These are phyloP conservation scores for Synergus itoensis DNA, from an alignment of 2,888 invertebrate species.

Conservation along the genomic window DNA sequence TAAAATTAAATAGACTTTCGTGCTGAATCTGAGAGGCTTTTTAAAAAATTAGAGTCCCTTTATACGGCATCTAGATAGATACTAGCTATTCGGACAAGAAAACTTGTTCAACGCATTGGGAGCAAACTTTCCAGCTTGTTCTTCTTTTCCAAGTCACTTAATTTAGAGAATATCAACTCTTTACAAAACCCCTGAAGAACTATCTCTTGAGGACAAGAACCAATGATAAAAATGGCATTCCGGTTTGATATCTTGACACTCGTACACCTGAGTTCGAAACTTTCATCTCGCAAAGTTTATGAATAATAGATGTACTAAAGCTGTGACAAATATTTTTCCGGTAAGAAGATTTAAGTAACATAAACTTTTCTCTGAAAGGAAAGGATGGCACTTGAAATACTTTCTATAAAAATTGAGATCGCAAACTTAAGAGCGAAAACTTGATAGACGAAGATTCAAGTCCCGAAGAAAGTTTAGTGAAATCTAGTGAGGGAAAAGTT, in stretches of 20 bases:
- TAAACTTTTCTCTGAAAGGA: background rate
- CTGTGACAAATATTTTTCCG: background rate
- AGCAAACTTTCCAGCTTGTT: slow-evolving; percentile 24
- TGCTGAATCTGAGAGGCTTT: background rate
- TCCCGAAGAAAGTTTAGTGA: slow-evolving; percentile 37
- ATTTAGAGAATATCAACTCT: slow-evolving; percentile 11
- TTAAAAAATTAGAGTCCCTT: background rate
- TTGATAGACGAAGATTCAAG: slow-evolving; percentile 38
- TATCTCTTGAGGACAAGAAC: background rate
- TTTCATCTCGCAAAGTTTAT: slow-evolving; percentile 29
- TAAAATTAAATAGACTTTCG: background rate
- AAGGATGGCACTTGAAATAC: slow-evolving; percentile 25
- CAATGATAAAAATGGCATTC: slow-evolving; percentile 11
- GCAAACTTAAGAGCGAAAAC: slow-evolving; percentile 30
- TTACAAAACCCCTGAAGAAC: background rate
- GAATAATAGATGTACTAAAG: slow-evolving; percentile 29
- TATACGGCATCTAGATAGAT: background rate
- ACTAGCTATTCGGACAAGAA: background rate
- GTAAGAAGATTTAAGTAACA: background rate
- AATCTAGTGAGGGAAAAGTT: slow-evolving; percentile 28
- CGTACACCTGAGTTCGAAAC: background rate
- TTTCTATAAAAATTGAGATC: slow-evolving; percentile 37
- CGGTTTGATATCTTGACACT: slow-evolving; percentile 15
- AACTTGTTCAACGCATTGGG: slow-evolving; percentile 16
- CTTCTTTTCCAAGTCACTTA: slow-evolving; percentile 18